phyloP scores from a whole-genome alignment of 2,888 invertebrate species.

The Alloscopus bannaensis region DNA sequence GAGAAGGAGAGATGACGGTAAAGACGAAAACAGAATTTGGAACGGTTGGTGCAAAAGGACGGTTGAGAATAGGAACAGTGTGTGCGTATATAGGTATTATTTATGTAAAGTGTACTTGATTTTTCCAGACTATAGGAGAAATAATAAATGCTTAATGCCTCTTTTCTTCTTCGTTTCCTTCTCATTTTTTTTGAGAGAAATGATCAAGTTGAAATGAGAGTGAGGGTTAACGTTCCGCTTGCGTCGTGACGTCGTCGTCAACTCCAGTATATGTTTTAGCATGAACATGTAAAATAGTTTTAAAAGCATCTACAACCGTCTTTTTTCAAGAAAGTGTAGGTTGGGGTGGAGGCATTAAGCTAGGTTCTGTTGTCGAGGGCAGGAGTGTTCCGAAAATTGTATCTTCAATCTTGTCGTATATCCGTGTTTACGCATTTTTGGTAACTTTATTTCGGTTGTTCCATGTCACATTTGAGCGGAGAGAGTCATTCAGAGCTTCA shows the following conservation, averaged over 20 bases:
- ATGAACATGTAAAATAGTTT: no score
- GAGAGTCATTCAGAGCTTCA: conserved; percentile 26
- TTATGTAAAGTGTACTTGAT: background rate
- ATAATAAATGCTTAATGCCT: background rate
- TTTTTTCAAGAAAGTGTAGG: no score
- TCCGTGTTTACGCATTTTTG: conserved; percentile 24
- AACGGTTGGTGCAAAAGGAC: conserved; percentile 51
- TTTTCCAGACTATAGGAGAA: background rate
- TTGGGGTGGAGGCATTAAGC: conserved; percentile 60
- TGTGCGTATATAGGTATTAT: background rate
- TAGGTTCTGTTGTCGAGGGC: conserved; percentile 60
- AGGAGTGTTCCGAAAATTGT: no score
- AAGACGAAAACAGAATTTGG: conserved; percentile 57
- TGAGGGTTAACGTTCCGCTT: no score
- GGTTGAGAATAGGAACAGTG: conserved; percentile 21
- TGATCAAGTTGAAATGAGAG: conserved; percentile 9
- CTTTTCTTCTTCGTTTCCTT: conserved; percentile 38
- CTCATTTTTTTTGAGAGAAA: background rate
- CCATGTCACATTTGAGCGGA: conserved; percentile 33
- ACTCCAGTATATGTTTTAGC: no score
- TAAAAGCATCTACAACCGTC: no score
- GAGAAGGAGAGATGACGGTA: no score
- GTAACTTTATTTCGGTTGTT: conserved; percentile 20
- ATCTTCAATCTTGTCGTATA: conserved; percentile 5
- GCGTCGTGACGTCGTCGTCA: no score